Conservation (phyloP, 1,140 invertebrate genomes). For the Drosophila santomea region DNA sequence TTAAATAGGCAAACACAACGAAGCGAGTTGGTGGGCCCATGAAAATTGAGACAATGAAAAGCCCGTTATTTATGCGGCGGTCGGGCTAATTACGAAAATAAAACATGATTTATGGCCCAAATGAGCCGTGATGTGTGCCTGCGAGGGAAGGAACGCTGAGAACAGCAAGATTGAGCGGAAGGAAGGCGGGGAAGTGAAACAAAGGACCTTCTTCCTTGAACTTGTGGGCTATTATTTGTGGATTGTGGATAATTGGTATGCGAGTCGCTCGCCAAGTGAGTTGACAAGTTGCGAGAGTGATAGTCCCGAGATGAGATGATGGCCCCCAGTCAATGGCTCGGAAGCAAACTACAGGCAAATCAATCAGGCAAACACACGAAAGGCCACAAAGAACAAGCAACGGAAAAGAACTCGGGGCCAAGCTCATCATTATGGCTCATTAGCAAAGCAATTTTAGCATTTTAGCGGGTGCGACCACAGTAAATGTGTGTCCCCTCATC, state of each 20-base stretch:
- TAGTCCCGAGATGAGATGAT: constrained; percentile 30
- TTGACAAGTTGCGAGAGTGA: constrained; percentile 50
- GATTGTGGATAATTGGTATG: constrained; percentile 73
- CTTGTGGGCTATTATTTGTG: constrained; percentile 71
- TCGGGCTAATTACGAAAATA: constrained; percentile 77
- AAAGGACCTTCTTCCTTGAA: constrained; percentile 43
- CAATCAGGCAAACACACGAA: constrained; percentile 59
- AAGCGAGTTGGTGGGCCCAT: constrained; percentile 12
- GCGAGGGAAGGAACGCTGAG: constrained; percentile 5
- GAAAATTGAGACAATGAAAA: constrained; percentile 76
- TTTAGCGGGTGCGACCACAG: constrained; percentile 51
- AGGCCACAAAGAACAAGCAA: constrained; percentile 29
- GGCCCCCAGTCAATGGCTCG: constrained; percentile 53
- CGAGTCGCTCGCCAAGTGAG: constrained; percentile 67
- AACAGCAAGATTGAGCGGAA: constrained; percentile 28
- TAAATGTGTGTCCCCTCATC: constrained; percentile 17
- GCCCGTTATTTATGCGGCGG: constrained; percentile 76
- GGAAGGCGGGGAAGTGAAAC: constrained; percentile 50
- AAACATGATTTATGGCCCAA: constrained; percentile 74
- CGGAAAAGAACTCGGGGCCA: constrained; percentile 50
- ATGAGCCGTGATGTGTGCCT: constrained; percentile 12
- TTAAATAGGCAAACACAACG: constrained; percentile 53
- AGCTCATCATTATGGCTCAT: constrained; percentile 81
- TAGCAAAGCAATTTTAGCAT: constrained; percentile 77
- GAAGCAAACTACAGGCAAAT: constrained; percentile 76